Percentiles rank a stretch among this genome's conserved stretches.
phyloP scores from a whole-genome alignment of 2,797 vertebrate genomes.

The Alexandromys oeconomus region DNA sequence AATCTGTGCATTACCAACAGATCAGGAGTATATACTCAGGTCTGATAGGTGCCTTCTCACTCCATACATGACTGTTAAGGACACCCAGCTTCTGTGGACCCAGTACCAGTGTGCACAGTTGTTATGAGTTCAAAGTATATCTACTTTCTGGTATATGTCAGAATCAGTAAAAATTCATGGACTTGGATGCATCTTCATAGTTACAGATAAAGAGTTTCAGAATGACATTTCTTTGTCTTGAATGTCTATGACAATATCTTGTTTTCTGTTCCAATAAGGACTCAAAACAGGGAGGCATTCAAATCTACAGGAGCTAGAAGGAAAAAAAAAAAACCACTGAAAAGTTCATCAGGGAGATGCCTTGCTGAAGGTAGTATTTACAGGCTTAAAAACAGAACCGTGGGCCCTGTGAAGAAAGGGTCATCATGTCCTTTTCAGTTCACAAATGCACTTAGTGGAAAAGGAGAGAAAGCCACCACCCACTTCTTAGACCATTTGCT shows the following conservation, averaged over 20 bases:
- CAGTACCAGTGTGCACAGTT: neutral
- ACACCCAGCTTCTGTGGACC: neutral
- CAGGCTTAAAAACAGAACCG: neutral
- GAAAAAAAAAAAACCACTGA: neutral
- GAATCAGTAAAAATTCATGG: neutral
- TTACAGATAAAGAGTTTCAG: constrained; percentile 9
- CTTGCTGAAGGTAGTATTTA: neutral
- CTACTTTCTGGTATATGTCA: neutral
- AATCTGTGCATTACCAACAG: neutral
- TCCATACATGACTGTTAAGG: neutral
- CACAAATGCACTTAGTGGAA: neutral
- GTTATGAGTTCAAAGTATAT: neutral
- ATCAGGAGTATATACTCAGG: neutral
- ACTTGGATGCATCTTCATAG: neutral
- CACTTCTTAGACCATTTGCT: neutral
- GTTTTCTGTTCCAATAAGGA: neutral
- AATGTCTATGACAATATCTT: neutral
- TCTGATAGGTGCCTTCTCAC: neutral
- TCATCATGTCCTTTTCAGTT: neutral
- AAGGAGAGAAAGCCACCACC: no score
- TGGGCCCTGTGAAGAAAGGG: neutral
- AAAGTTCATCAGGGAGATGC: neutral
- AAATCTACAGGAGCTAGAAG: neutral
- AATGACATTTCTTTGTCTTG: neutral
- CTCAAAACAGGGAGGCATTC: neutral